Evolutionary conservation across 2,888 invertebrate genomes (phyloP), one percentile per base, ranked within the genome.

Genomic region (Sialis fuliginosa): DNA sequence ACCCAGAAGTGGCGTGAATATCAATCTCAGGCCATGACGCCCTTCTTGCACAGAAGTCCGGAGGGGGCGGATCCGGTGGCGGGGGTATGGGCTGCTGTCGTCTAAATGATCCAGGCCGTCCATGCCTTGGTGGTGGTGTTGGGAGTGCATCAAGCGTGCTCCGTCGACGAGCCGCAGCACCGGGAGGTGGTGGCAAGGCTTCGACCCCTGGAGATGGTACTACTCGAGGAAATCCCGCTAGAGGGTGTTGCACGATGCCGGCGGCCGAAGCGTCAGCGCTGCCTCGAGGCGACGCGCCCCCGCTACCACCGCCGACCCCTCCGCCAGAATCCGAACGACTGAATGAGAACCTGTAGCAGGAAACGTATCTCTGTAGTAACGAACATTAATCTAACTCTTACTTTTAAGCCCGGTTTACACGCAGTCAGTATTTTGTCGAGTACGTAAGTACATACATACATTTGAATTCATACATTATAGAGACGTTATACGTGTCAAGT

Each of bases 1-100:
- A 86, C 87, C 87, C 86, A 6, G 86, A 86, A 54, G 81, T 79
- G 42, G 85, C 81, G 52, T 83, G 80, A 57, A 81, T 83, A 63
- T 87, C 86, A 49, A 87, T 81, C 64, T 87, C 87, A 6, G 86
- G 87, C 87, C 87, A 87, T 34, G 85, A 85, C 34, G 80, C 71
- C 42, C 86, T 71, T 45, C 87, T 70, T 53, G 80, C 78, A 63
- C 86, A 86, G 61, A 86, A 87, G 43, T 77, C 79, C 63, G 81
- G 72, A 33, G 79, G 73, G 7, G 80, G 79, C 46, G 79, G 75
- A 56, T 79, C 77, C 8, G 74, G 72, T 7, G 77, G 75, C 31
- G 71, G 68, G 48, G 66, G 71, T 30, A 71, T 69, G 10, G 66
- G 62, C 10, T 61, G 58, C 40, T 64, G 62, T 50, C 68, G 68